phyloP scores from a whole-genome alignment of 1,140 invertebrate species.

The Anastatus disparis region DNA sequence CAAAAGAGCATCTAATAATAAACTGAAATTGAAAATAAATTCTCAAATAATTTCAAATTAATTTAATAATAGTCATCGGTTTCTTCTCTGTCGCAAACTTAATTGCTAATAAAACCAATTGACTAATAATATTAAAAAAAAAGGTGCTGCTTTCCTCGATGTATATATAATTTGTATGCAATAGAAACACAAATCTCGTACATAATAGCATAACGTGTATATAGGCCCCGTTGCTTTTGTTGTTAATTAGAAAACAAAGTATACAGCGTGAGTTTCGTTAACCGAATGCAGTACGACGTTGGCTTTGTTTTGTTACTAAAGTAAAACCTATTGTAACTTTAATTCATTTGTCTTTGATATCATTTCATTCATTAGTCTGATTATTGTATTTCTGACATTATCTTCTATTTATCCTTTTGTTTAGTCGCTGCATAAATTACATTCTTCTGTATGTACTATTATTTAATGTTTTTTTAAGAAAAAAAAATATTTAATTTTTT shows the following conservation, averaged over 20 bases:
- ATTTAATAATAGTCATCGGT: constrained; percentile 1
- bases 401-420: too few species aligned
- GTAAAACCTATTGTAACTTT: too few species aligned
- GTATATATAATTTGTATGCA: too few species aligned
- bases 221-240: constrained; percentile 9
- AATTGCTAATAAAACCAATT: neutral
- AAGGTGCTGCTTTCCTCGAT: constrained; percentile 3
- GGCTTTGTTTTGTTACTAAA: too few species aligned
- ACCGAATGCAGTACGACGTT: constrained; percentile 21
- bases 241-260: constrained; percentile 10
- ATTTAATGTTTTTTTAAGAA: too few species aligned
- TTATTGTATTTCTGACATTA: too few species aligned
- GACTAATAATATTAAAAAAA: constrained; percentile 4
- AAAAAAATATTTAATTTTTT: too few species aligned
- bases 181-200: constrained; percentile 20
- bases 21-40: constrained; percentile 10
- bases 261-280: constrained; percentile 11
- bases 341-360: too few species aligned
- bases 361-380: too few species aligned
- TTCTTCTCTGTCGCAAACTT: neutral
- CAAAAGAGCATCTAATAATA: constrained; percentile 3
- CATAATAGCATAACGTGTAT: constrained; percentile 16
- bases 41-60: constrained; percentile 2
- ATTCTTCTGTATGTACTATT: too few species aligned
- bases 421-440: too few species aligned